These are phyloP conservation scores for Conomelus anceps DNA, from an alignment of 2,888 invertebrate genomes.

Conservation along the genomic window DNA sequence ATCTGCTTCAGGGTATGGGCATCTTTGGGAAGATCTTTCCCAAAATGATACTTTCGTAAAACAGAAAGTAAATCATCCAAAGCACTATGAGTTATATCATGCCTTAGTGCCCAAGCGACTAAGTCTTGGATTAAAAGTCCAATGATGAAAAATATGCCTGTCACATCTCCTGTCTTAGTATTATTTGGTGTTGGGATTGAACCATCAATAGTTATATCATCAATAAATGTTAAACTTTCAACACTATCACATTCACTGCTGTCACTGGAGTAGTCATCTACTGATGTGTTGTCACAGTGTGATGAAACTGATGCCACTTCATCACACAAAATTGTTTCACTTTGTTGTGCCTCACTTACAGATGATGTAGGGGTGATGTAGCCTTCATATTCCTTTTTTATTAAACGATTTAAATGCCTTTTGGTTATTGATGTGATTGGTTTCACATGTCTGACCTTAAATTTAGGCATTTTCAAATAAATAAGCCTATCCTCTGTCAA, in stretches of 20 bases:
- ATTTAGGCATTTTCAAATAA: too few relatives aligned
- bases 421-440: too few relatives aligned
- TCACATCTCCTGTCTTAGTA: background rate
- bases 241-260: background rate
- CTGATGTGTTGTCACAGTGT: background rate
- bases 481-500: too few relatives aligned
- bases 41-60: background rate
- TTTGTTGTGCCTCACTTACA: background rate
- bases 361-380: too few relatives aligned
- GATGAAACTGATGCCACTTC: background rate
- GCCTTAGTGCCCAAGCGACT: background rate
- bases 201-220: background rate
- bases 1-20: background rate
- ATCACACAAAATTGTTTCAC: background rate
- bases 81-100: slow-evolving; percentile 2
- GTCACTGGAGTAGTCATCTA: background rate
- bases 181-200: background rate
- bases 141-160: background rate
- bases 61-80: slow-evolving; percentile 2
- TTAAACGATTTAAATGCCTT: too few relatives aligned
- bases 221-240: background rate
- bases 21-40: slow-evolving; percentile 1
- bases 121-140: background rate
- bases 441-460: too few relatives aligned
- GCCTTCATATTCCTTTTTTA: too few relatives aligned